A percentile compares a stretch with the other conserved stretches of the same genome.
Evolutionary conservation across 2,113 vertebrate species (phyloP).

Genomic region (Python bivittatus): DNA sequence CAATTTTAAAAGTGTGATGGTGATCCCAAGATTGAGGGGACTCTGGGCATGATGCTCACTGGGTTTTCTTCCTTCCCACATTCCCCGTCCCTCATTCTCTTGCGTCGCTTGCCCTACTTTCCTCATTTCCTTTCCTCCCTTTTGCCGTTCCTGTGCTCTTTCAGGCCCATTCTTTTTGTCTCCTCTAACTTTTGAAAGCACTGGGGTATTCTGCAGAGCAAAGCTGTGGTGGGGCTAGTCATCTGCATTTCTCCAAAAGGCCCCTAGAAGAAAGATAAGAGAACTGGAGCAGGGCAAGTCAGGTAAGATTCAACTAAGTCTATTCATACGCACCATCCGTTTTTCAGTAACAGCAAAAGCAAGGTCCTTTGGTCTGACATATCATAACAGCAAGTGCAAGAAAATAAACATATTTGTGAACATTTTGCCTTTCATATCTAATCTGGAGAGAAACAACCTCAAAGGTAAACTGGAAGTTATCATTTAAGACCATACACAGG

Average conservation of each 20-base stretch:
- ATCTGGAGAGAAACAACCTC: background rate
- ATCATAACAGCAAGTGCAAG: background rate
- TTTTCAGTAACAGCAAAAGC: background rate
- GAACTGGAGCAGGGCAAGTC: background rate
- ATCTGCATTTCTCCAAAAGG: background rate
- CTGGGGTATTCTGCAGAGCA: background rate
- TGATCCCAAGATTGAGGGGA: background rate
- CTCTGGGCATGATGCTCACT: background rate
- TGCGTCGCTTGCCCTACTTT: background rate
- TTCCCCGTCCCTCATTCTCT: background rate
- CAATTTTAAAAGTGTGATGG: background rate
- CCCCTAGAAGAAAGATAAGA: background rate
- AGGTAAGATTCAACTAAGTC: background rate
- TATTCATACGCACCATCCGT: background rate
- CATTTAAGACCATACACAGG: background rate
- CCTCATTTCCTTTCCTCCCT: background rate
- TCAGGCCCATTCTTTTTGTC: background rate
- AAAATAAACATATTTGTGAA: background rate
- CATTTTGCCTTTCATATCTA: background rate
- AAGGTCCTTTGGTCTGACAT: background rate
- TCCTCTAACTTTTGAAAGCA: background rate
- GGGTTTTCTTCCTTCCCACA: background rate
- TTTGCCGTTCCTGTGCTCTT: background rate
- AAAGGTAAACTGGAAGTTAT: background rate
- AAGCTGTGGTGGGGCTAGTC: background rate